Conservation (phyloP, 2,888 invertebrate species). For the Schizaphis graminum region DNA sequence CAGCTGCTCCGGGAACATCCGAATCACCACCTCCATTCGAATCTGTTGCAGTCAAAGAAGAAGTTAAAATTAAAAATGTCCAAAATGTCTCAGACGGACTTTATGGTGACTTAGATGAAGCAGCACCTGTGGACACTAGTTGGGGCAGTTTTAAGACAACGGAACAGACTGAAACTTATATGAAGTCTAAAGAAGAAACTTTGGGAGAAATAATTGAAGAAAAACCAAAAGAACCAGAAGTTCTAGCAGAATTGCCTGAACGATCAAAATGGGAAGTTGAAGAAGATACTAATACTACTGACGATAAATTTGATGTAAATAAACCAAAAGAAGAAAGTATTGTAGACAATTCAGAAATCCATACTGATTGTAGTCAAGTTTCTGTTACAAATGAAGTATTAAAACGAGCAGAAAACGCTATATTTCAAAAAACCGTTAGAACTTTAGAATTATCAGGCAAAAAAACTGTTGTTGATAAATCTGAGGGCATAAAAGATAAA, state of each 20-base stretch:
- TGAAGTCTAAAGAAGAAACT: slow-evolving; percentile 69
- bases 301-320: slow-evolving; percentile 69
- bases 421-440: slow-evolving; percentile 88
- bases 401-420: slow-evolving; percentile 91
- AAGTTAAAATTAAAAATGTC: slow-evolving; percentile 66
- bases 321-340: slow-evolving; percentile 69
- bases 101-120: slow-evolving; percentile 55
- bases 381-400: slow-evolving; percentile 87
- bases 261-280: slow-evolving; percentile 92
- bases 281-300: slow-evolving; percentile 73
- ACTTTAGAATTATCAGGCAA: slow-evolving; percentile 64
- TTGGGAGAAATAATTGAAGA: slow-evolving; percentile 70
- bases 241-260: slow-evolving; percentile 82
- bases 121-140: slow-evolving; percentile 68
- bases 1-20: slow-evolving; percentile 42
- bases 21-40: slow-evolving; percentile 46
- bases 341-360: slow-evolving; percentile 47
- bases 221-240: slow-evolving; percentile 74
- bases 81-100: slow-evolving; percentile 64
- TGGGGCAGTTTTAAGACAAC: slow-evolving; percentile 71
- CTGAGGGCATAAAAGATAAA: slow-evolving; percentile 49
- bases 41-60: slow-evolving; percentile 61
- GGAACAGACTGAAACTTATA: slow-evolving; percentile 70
- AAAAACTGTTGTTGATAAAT: slow-evolving; percentile 43
- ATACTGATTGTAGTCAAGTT: slow-evolving; percentile 73